Percentiles rank a stretch among this genome's conserved stretches.
These are phyloP conservation scores for Falcunculus frontatus DNA, from an alignment of 2,113 vertebrate genomes.

Conservation along the genomic window DNA sequence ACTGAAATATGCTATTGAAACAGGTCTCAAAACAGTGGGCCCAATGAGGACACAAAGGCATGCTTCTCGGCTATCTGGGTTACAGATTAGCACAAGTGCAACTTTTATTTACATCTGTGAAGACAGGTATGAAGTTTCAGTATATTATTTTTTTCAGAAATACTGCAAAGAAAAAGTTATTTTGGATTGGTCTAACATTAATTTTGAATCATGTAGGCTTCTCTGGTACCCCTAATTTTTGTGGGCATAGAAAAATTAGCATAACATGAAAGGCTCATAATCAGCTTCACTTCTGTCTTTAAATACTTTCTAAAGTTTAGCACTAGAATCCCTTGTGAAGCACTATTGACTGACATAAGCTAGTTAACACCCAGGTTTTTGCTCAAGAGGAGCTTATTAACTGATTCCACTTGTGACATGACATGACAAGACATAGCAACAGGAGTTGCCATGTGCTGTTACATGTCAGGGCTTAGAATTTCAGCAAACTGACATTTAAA, in stretches of 20 bases:
- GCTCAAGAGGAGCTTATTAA: neutral
- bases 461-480: neutral
- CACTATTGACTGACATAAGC: neutral
- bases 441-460: neutral
- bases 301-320: neutral
- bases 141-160: neutral
- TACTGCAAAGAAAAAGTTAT: neutral
- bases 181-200: neutral
- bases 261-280: neutral
- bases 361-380: neutral
- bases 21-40: neutral
- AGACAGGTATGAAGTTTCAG: neutral
- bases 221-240: neutral
- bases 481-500: neutral
- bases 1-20: neutral
- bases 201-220: neutral
- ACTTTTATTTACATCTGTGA: neutral
- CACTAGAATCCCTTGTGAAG: neutral
- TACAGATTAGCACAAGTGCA: neutral
- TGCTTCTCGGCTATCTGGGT: neutral
- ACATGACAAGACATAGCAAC: neutral
- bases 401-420: neutral
- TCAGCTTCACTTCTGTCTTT: neutral
- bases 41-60: neutral
- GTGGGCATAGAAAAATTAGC: neutral